These are phyloP conservation scores for Electrophaes corylata DNA, from an alignment of 2,888 invertebrate genomes.

Conservation along the genomic window DNA sequence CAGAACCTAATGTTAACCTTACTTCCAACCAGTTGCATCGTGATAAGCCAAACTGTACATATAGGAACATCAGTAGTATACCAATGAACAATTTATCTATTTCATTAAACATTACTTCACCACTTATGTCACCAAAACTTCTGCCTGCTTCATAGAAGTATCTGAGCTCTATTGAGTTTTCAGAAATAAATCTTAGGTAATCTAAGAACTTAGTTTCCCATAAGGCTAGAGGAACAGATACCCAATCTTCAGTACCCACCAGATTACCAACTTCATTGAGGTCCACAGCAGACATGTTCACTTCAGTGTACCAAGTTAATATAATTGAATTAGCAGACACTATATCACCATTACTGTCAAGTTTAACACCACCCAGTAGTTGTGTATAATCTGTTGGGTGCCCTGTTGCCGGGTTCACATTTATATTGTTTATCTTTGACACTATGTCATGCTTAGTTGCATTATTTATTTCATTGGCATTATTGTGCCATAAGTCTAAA, in stretches of 20 bases:
- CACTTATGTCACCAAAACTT: slow-evolving; percentile 91
- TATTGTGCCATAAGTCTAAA: slow-evolving; percentile 88
- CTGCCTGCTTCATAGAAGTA: slow-evolving; percentile 85
- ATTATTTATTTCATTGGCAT: slow-evolving; percentile 76
- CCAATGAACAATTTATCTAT: slow-evolving; percentile 88
- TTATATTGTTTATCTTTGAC: slow-evolving; percentile 82
- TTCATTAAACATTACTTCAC: slow-evolving; percentile 88
- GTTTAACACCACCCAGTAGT: slow-evolving; percentile 85
- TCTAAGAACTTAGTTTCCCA: slow-evolving; percentile 86
- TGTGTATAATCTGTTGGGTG: slow-evolving; percentile 86
- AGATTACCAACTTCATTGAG: slow-evolving; percentile 87
- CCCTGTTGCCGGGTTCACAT: slow-evolving; percentile 86
- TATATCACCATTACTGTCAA: slow-evolving; percentile 85
- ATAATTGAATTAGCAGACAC: slow-evolving; percentile 86
- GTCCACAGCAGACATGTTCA: slow-evolving; percentile 88
- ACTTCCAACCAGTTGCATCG: slow-evolving; percentile 90
- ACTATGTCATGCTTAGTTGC: slow-evolving; percentile 86
- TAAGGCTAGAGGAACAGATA: slow-evolving; percentile 81
- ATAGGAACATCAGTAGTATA: slow-evolving; percentile 88
- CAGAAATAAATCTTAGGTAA: slow-evolving; percentile 64
- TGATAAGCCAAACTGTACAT: slow-evolving; percentile 89
- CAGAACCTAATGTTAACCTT: slow-evolving; percentile 86
- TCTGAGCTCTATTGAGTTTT: slow-evolving; percentile 61
- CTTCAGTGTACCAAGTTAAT: slow-evolving; percentile 86
- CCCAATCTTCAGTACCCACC: slow-evolving; percentile 91